Base-by-base conservation (phyloP, 2,797 vertebrate genomes). In the Parauchenoglanis ngamensis region DNA sequence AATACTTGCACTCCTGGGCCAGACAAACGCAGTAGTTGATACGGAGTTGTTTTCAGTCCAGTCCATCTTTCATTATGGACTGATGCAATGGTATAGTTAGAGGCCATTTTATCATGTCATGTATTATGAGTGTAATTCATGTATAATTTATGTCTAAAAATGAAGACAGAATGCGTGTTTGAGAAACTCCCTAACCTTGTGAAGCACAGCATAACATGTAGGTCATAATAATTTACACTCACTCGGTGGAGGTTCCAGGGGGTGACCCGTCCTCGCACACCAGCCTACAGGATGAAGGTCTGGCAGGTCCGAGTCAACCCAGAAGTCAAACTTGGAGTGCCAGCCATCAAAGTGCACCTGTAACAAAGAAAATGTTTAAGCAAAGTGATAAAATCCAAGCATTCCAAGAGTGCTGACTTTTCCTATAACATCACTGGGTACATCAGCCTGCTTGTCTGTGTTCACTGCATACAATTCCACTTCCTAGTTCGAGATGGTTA, bases 281-380 rank as follows among this genome's bases (percentile, higher is more conserved):
- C 95, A 96, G 83, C 95, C 94, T 0, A 94, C 89, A 52, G 96
- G 95, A 90, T 96, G 96, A 57, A 96, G 94, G 89, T 96, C 95
- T 0, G 89, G 75, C 81, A 90, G 89, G 88, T 96, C 95, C 0
- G 94, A 94, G 89, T 96, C 96, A 44, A 94, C 93, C 96, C 95
- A 96, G 28, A 95, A 86, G 83, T 96, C 95, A 89, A 95, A 95
- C 85, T 94, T 94, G 5, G 93, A 87, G 0, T 94, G 94, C 96
- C 96, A 96, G 89, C 95, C 94, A 4, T 96, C 95, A 75, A 94
- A 96, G 81, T 94, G 95, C 1, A 96, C 81, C 95, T 96, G 89
- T 28, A 75, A 63, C 13, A 86, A 6, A 31, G 15, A 54, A 44
- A 3, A 44, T 4, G 63, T 70, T 28, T 19, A 11, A 21, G 17